phyloP scores from a whole-genome alignment of 2,797 vertebrate species.

The Remorina albescens region DNA sequence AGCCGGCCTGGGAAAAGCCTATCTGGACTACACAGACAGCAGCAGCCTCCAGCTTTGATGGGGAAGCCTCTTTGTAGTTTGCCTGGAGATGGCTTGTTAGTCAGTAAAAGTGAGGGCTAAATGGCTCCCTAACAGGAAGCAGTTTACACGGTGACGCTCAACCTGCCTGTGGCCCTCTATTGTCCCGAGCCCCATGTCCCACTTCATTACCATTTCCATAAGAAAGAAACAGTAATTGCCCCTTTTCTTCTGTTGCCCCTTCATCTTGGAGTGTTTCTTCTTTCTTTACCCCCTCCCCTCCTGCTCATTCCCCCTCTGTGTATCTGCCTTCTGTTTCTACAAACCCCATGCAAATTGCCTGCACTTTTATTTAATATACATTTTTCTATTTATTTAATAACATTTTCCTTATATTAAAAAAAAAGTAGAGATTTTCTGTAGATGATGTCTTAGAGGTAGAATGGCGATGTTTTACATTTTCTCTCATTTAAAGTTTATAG shows the following conservation, averaged over 20 bases:
- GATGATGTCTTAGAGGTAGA: not conserved
- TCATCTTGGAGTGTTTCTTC: conserved; percentile 82
- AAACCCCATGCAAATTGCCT: not conserved
- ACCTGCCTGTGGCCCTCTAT: conserved; percentile 84
- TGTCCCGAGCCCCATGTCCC: conserved; percentile 83
- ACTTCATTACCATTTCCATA: conserved; percentile 91
- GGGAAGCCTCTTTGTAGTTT: conserved; percentile 86
- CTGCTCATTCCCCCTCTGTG: conserved; percentile 24
- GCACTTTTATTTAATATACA: not conserved
- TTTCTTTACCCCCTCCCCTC: conserved; percentile 42
- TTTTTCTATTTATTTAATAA: not conserved
- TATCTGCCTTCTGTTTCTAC: conserved; percentile 33
- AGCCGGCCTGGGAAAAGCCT: conserved; percentile 78
- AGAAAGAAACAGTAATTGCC: conserved; percentile 88
- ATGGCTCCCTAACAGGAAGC: conserved; percentile 89
- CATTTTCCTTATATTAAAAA: no score
- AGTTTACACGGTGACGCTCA: conserved; percentile 87
- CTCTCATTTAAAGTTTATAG: not conserved
- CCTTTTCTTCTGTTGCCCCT: conserved; percentile 87
- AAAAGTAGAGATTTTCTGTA: not conserved
- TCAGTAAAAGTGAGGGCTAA: conserved; percentile 89
- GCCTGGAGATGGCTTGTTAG: conserved; percentile 87
- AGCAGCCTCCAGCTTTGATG: conserved; percentile 84
- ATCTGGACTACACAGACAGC: conserved; percentile 70
- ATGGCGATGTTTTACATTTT: not conserved